A percentile compares a stretch with the other conserved stretches of the same genome.
These are phyloP conservation scores for Hippolais icterina DNA, from an alignment of 2,113 vertebrate species.

Conservation along the genomic window DNA sequence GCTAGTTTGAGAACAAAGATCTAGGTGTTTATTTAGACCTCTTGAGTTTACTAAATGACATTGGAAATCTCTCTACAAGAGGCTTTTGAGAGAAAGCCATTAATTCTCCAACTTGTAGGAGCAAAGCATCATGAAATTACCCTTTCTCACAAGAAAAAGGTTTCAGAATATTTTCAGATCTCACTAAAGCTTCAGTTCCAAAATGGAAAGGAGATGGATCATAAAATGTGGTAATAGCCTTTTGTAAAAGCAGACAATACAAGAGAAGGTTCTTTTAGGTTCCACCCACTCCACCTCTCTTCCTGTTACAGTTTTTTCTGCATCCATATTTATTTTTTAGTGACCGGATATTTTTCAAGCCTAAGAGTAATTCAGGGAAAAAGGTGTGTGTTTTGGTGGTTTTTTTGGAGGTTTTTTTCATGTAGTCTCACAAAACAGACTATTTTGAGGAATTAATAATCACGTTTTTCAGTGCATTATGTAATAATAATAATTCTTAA, in stretches of 20 bases:
- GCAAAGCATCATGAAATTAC: background rate
- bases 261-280: background rate
- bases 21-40: background rate
- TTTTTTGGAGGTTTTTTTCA: background rate
- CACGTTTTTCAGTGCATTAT: background rate
- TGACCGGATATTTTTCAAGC: background rate
- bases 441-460: background rate
- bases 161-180: background rate
- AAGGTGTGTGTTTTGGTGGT: accelerated
- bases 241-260: background rate
- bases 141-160: background rate
- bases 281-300: background rate
- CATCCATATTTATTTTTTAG: background rate
- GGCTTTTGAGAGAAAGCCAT: background rate
- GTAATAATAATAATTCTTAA: background rate
- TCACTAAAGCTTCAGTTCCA: background rate
- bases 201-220: background rate
- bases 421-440: background rate
- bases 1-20: background rate
- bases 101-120: background rate
- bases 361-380: background rate
- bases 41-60: background rate
- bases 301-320: background rate
- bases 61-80: background rate
- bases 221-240: background rate